Evolutionary conservation across 2,797 vertebrate species (phyloP), one percentile per base, ranked within the genome.

Genomic region (Rachycentron canadum): DNA sequence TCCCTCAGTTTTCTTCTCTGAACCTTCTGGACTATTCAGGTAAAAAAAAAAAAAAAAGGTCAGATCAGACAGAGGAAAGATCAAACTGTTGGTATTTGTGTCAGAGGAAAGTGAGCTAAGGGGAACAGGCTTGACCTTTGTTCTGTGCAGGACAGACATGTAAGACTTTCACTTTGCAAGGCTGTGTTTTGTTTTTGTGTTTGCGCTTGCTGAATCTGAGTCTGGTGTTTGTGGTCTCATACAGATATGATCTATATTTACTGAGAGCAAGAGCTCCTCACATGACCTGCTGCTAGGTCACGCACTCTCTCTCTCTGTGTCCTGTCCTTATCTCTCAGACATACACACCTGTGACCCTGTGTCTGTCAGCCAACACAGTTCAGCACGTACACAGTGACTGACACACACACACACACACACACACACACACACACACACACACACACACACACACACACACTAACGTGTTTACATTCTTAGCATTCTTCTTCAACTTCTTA

Each of bases 71-170:
- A n/a, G n/a, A 25, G n/a, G 11, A 23, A 25, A 26, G 49, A 14
- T 26, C 7, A 7, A 25, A 14, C 23, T 12, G 12, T 14, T 52
- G 23, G 5, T 6, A 45, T 45, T 45, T 21, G 43, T 59, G 53
- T 25, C 2, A 0, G 17, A 38, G 34, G 28, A n/a, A 45, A 17
- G 49, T 4, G n/a, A 23, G 7, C 7, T 7, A 8, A 25, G 28
- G 14, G 1, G 12, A 52, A 6, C 12, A 7, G 50, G 71, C 23
- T 38, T 67, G 58, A 73, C 79, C 79, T 73, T 76, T 43, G 71
- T 2, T 6, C 75, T 2, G 32, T 30, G 74, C 1, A 43, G 56
- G 49, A 56, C 67, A 34, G 5, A 25, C 8, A 28, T 1, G 19
- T 50, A 10, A 43, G 7, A 53, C 25, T 14, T 16, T 67, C 13